These are phyloP conservation scores for Botia almorhae DNA, from an alignment of 2,797 vertebrate species.

Conservation along the genomic window DNA sequence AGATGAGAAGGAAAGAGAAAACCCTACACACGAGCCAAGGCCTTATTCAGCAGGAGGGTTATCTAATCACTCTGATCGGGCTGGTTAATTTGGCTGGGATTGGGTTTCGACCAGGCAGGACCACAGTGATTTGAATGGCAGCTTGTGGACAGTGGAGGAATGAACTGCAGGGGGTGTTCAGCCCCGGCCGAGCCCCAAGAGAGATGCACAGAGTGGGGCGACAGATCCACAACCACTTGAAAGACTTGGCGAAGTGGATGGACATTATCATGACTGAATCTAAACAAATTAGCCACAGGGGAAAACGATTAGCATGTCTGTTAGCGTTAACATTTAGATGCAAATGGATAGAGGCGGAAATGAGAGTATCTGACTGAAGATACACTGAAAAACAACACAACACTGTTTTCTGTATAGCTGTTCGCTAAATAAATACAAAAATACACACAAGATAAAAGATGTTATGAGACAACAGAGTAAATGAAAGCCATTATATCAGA, in stretches of 20 bases:
- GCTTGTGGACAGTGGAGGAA: constrained; percentile 22
- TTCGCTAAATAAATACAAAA: not conserved
- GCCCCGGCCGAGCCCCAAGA: constrained; percentile 39
- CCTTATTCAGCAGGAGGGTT: constrained; percentile 72
- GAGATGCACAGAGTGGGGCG: constrained; percentile 67
- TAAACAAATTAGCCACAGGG: constrained; percentile 78
- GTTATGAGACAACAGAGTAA: not conserved
- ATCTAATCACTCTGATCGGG: constrained; percentile 69
- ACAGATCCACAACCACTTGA: constrained; percentile 67
- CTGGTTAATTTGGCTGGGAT: constrained; percentile 63
- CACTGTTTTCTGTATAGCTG: not conserved
- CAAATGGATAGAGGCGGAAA: not conserved
- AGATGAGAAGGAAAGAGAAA: constrained; percentile 57
- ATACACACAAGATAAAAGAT: not conserved
- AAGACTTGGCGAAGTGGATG: constrained; percentile 55
- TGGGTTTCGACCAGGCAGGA: constrained; percentile 26
- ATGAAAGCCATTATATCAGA: not conserved
- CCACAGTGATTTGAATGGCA: constrained; percentile 33
- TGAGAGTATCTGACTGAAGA: constrained; percentile 18
- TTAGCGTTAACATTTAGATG: constrained; percentile 47
- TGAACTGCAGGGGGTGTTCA: constrained; percentile 52
- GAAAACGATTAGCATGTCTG: constrained; percentile 53
- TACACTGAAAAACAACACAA: not conserved
- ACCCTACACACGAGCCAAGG: constrained; percentile 58
- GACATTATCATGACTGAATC: constrained; percentile 75